Conservation (phyloP, 2,888 invertebrate species). For the Anodontia alba region DNA sequence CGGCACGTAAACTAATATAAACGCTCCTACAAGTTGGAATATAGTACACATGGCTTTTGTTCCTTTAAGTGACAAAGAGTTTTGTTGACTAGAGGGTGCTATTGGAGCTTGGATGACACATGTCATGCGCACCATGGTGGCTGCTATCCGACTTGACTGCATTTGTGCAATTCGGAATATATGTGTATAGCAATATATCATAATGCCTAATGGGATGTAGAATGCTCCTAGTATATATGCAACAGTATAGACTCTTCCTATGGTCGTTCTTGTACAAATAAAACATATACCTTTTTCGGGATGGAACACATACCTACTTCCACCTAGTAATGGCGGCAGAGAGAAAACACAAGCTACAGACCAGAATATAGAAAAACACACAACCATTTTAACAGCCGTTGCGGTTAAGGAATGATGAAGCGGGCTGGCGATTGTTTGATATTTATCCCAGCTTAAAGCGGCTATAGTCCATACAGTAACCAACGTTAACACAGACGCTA, state of each 20-base stretch:
- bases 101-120: constrained; percentile 80
- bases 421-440: constrained; percentile 79
- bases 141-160: constrained; percentile 80
- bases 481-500: constrained; percentile 65
- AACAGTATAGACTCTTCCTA: constrained; percentile 70
- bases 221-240: constrained; percentile 68
- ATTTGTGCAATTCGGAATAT: constrained; percentile 79
- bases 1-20: constrained; percentile 77
- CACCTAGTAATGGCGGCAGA: constrained; percentile 75
- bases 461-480: constrained; percentile 75
- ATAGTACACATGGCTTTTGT: constrained; percentile 81
- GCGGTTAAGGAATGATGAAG: constrained; percentile 78
- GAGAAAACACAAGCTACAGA: constrained; percentile 67
- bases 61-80: constrained; percentile 69
- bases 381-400: constrained; percentile 71
- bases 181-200: constrained; percentile 79
- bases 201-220: constrained; percentile 73
- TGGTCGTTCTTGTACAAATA: constrained; percentile 61
- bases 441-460: constrained; percentile 81
- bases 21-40: constrained; percentile 78
- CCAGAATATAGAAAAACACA: constrained; percentile 75
- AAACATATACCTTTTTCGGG: constrained; percentile 75
- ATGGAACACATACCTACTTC: constrained; percentile 68
- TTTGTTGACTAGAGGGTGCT: constrained; percentile 67
- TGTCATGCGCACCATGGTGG: constrained; percentile 81